Percentiles rank a stretch among this genome's conserved stretches.
Evolutionary conservation across 2,113 vertebrate genomes (phyloP).

Genomic region (Desmodus rotundus): DNA sequence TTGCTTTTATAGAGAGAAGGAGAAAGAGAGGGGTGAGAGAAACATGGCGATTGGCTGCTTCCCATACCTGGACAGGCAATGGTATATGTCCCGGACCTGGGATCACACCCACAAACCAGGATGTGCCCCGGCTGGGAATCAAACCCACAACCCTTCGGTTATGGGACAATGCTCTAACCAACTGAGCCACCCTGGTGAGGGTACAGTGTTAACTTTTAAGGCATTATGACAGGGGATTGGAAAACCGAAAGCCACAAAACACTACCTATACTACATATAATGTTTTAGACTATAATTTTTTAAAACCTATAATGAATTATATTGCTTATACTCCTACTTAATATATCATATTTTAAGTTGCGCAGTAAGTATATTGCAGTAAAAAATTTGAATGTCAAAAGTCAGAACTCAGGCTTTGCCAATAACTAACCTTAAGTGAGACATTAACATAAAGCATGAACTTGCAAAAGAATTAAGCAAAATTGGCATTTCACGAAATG

Average conservation of each 20-base stretch:
- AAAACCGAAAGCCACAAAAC: not conserved
- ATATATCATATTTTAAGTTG: not conserved
- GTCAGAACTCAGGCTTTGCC: not conserved
- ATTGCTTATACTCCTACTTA: not conserved
- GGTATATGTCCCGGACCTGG: no score
- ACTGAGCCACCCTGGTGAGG: no score
- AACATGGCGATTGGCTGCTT: no score
- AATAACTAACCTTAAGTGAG: not conserved
- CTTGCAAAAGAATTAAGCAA: not conserved
- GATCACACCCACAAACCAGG: no score
- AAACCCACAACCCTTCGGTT: not conserved
- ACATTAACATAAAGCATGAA: not conserved
- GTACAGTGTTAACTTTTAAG: not conserved
- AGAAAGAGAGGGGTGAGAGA: no score
- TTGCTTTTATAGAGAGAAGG: no score
- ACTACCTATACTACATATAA: not conserved
- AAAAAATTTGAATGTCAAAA: not conserved
- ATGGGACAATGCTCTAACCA: no score
- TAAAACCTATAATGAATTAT: slow-evolving; percentile 11
- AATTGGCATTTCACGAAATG: not conserved
- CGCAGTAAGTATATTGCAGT: not conserved
- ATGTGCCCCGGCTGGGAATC: no score
- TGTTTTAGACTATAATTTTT: not conserved
- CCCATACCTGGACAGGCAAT: no score
- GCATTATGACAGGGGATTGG: not conserved